Conservation (phyloP, 2,888 invertebrate species). For the Aleiodes alternator region DNA sequence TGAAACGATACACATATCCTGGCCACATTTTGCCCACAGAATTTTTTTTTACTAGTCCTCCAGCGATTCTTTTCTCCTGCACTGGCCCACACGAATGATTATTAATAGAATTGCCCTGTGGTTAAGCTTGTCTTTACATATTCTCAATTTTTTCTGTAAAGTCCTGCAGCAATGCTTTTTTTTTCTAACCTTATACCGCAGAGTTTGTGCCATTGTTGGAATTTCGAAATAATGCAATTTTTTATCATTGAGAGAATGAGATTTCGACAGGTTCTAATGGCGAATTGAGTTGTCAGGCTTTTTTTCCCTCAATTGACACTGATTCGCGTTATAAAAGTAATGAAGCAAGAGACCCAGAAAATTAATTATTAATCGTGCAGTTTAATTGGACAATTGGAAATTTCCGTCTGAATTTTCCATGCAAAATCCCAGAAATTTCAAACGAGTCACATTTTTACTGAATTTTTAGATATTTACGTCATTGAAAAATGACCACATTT, state of each 20-base stretch:
- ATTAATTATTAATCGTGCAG: background rate
- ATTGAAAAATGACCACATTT: no score
- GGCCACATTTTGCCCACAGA: background rate
- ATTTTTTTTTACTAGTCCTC: background rate
- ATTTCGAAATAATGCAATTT: constrained; percentile 1
- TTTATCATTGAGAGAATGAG: background rate
- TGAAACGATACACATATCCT: background rate
- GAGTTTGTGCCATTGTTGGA: constrained; percentile 4
- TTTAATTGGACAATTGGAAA: no score
- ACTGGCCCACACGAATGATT: background rate
- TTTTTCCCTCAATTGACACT: background rate
- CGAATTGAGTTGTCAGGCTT: background rate
- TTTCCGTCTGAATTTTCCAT: no score
- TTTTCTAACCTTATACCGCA: constrained; percentile 7
- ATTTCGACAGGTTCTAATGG: constrained; percentile 1
- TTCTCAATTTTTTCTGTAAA: constrained; percentile 6
- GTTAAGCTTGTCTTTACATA: constrained; percentile 15
- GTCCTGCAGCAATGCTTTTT: constrained; percentile 11
- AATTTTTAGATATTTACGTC: no score
- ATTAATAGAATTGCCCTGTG: constrained; percentile 20
- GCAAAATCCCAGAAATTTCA: no score
- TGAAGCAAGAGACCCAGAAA: constrained; percentile 7
- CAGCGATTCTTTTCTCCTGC: constrained; percentile 39
- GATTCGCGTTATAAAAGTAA: constrained; percentile 4
- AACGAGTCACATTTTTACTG: no score